Conservation (phyloP, 2,113 vertebrate species). For the Aptenodytes forsteri region DNA sequence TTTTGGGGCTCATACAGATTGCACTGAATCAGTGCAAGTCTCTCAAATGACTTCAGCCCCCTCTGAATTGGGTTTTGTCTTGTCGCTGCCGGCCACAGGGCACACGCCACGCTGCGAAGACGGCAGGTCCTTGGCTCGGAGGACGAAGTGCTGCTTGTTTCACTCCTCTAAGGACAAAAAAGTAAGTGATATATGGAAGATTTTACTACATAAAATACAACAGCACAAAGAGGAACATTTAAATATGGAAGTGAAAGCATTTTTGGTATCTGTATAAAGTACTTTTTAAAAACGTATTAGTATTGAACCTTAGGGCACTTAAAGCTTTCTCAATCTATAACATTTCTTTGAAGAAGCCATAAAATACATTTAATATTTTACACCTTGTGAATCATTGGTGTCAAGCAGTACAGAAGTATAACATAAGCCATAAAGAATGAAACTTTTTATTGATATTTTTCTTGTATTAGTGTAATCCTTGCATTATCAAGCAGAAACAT, state of each 20-base stretch:
- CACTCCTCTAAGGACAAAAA: slow-evolving; percentile 75
- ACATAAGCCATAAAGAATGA: neutral
- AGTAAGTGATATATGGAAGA: slow-evolving; percentile 70
- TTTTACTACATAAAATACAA: neutral
- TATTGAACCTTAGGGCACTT: neutral
- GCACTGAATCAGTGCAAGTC: neutral
- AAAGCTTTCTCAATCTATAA: neutral
- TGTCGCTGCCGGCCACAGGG: accelerated
- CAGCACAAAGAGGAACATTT: neutral
- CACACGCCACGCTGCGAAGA: accelerated
- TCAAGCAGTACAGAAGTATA: neutral
- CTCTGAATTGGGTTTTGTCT: neutral
- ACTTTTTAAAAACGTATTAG: accelerated
- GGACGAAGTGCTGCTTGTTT: neutral
- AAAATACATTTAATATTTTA: neutral
- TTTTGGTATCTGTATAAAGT: neutral
- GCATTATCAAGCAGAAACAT: neutral
- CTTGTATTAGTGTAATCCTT: neutral
- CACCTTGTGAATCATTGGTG: neutral
- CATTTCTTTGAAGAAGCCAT: neutral
- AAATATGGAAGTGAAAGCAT: neutral
- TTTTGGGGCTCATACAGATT: neutral
- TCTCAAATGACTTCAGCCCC: neutral
- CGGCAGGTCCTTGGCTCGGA: neutral
- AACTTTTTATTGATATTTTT: neutral